Evolutionary conservation across 2,888 invertebrate genomes (phyloP), one percentile per base, ranked within the genome.

Genomic region (Agelastica alni): DNA sequence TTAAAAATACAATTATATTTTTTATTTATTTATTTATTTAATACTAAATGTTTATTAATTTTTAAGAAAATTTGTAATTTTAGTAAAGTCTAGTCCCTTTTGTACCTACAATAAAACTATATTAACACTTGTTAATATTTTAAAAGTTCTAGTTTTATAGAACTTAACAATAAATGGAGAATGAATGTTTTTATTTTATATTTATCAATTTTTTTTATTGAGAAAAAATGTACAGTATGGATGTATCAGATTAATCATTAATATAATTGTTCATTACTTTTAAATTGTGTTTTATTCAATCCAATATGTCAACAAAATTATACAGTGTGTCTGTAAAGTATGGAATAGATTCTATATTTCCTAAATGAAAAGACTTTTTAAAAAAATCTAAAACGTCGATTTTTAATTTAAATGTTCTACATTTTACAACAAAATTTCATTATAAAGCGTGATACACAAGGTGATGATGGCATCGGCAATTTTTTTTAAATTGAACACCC

Each of bases 121-220:
- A 36, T 36, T 36, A 36, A 36, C 34, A 20, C n/a, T 12, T 39
- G 37, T 39, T 39, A 20, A 39, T 12, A 39, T 39, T 39, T 39
- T 44, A 18, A 47, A 53, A 51, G 57, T 61, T 61, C 59, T 61
- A 61, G 57, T 61, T 61, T 59, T 61, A 61, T 58, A 60, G 57
- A 57, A 56, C 56, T 58, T 43, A n/a, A 41, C 43, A 39, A 16
- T 44, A 17, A 45, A 26, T 54, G 45, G 22, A 48, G 52, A 16
- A 52, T 58, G 34, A 44, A 59, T 53, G 49, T 54, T 43, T 42
- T 20, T 20, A 17, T 41, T 32, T 48, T 46, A 41, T 20, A 22
- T 31, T 13, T 9, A 14, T 41, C 31, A 20, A 41, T 39, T 39
- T 28, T 36, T 30, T 10, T 39, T 37, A 13, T 31, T 13, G 10